Evolutionary conservation across 2,888 invertebrate genomes (phyloP).

Genomic region (Cetonia aurata): DNA sequence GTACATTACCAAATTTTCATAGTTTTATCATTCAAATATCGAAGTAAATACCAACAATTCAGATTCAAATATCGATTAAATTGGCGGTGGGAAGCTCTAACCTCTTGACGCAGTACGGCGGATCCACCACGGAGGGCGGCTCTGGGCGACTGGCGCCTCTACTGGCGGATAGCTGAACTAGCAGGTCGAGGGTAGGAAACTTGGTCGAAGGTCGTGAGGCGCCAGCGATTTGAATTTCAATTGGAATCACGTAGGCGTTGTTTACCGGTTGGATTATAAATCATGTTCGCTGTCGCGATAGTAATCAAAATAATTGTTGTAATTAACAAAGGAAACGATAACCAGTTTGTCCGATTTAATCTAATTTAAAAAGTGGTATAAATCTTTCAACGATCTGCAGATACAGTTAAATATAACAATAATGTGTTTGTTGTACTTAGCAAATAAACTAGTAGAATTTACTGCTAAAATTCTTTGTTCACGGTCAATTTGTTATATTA

Average conservation of each 20-base stretch:
- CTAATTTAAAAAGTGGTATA: conserved; percentile 2
- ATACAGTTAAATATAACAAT: no score
- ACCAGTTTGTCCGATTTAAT: conserved; percentile 16
- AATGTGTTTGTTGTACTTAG: no score
- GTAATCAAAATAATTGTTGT: conserved; percentile 35
- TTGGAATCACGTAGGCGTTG: conserved; percentile 32
- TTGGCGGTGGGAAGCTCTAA: not conserved
- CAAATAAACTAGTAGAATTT: no score
- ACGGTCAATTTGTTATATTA: no score
- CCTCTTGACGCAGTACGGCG: conserved; percentile 46
- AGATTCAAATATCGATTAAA: conserved; percentile 32
- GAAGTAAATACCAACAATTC: not conserved
- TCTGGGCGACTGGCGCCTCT: conserved; percentile 47
- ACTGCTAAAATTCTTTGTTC: no score
- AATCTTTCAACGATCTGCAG: no score
- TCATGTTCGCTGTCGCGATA: conserved; percentile 31
- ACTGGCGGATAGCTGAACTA: conserved; percentile 51
- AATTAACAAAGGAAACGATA: conserved; percentile 22
- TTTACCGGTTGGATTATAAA: conserved; percentile 29
- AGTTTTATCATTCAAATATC: not conserved
- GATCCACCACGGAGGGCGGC: conserved; percentile 52
- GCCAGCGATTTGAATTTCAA: conserved; percentile 30
- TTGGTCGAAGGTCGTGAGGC: not conserved
- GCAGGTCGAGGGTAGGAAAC: conserved; percentile 25
- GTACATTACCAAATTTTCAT: not conserved